Percentiles rank a stretch among this genome's conserved stretches.
phyloP scores from a whole-genome alignment of 2,797 vertebrate species.

The Pterois miles region DNA sequence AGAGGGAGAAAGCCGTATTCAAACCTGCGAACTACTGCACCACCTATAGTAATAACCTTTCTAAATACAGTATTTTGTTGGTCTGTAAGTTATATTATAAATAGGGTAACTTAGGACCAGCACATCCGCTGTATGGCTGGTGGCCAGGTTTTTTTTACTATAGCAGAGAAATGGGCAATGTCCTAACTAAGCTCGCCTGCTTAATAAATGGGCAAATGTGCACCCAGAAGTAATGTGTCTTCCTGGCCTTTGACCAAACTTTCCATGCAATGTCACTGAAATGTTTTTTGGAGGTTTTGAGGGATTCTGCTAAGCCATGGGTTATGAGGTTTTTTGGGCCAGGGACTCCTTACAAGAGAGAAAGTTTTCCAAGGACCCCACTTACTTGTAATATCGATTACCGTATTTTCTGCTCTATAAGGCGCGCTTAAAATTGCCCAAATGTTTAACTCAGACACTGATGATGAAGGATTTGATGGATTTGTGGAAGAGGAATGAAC shows the following conservation, averaged over 20 bases:
- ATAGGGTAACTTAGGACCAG: neutral
- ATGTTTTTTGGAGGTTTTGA: neutral
- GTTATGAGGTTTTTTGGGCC: too few species aligned
- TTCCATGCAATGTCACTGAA: neutral
- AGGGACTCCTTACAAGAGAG: too few species aligned
- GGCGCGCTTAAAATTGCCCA: too few species aligned
- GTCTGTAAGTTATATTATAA: neutral
- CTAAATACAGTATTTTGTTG: slow-evolving; percentile 7
- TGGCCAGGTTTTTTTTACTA: neutral
- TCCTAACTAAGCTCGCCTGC: slow-evolving; percentile 4
- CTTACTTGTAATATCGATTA: too few species aligned
- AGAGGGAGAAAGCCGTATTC: too few species aligned
- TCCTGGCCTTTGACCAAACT: slow-evolving; percentile 13
- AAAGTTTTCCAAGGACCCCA: too few species aligned
- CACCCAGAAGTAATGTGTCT: slow-evolving; percentile 9
- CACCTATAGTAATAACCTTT: neutral
- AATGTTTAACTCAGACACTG: too few species aligned
- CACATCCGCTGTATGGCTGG: neutral
- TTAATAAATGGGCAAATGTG: slow-evolving; percentile 16
- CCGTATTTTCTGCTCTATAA: too few species aligned
- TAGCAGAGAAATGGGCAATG: slow-evolving; percentile 7
- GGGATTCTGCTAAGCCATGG: neutral
- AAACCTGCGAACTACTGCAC: too few species aligned
- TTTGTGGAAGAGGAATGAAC: too few species aligned
- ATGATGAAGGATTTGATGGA: too few species aligned